Percentiles rank a stretch among this genome's conserved stretches.
Conservation (phyloP, 2,888 invertebrate genomes). For the Oxycera nigricornis region DNA sequence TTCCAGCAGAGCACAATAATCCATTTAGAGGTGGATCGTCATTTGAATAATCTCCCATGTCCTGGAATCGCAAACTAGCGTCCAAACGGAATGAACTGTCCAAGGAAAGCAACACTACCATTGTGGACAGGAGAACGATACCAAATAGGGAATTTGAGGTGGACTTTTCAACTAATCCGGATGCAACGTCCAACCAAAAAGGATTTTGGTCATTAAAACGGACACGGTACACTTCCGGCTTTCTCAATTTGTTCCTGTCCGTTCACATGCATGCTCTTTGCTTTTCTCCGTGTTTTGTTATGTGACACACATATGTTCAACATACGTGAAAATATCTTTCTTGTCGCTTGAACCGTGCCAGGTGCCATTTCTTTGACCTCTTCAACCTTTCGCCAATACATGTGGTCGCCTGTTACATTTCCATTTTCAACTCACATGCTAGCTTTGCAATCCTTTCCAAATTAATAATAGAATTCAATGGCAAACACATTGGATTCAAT, state of each 20-base stretch:
- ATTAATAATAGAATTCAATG: background rate
- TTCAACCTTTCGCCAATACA: background rate
- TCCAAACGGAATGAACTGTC: background rate
- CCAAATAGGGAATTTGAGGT: background rate
- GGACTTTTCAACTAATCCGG: slow-evolving; percentile 5
- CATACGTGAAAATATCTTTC: too few species aligned
- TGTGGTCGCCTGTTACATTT: background rate
- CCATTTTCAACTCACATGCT: background rate
- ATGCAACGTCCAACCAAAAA: slow-evolving; percentile 14
- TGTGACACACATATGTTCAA: background rate
- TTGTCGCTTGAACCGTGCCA: background rate
- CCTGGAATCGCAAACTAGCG: background rate
- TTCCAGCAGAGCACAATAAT: background rate
- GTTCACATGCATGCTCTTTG: background rate
- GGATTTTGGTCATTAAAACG: slow-evolving; percentile 24
- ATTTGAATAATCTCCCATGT: slow-evolving; percentile 12
- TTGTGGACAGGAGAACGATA: background rate
- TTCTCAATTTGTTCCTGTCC: slow-evolving; percentile 19
- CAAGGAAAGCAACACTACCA: background rate
- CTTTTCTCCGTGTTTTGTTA: background rate
- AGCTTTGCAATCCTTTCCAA: background rate
- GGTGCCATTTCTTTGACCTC: background rate
- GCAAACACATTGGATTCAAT: background rate
- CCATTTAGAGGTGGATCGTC: slow-evolving; percentile 1
- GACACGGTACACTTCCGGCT: slow-evolving; percentile 18